These are phyloP conservation scores for Gymnocypris eckloni DNA, from an alignment of 2,797 vertebrate species.

Conservation along the genomic window DNA sequence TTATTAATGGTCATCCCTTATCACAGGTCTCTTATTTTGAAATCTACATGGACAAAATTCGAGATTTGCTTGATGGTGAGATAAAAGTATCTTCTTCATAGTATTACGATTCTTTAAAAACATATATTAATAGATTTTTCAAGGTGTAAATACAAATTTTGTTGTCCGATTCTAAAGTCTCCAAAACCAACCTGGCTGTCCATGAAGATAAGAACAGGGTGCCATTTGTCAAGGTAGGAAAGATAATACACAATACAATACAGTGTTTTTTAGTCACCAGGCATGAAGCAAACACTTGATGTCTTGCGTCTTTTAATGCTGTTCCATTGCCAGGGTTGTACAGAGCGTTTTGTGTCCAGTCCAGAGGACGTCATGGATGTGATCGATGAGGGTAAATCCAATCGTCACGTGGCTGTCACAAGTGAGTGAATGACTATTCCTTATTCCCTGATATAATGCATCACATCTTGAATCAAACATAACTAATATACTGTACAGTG, in stretches of 20 bases:
- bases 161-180: conserved; percentile 78
- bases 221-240: conserved; percentile 92
- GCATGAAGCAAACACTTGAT: conserved; percentile 5
- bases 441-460: neutral
- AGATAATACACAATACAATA: neutral
- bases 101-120: neutral
- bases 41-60: conserved; percentile 96
- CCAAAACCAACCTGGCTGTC: conserved; percentile 94
- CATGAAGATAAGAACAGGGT: conserved; percentile 98
- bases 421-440: conserved; percentile 68
- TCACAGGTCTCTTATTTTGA: conserved; percentile 95
- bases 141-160: neutral
- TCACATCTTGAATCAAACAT: neutral
- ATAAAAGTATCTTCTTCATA: neutral
- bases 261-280: neutral
- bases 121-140: neutral
- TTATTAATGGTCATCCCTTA: conserved; percentile 53
- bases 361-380: conserved; percentile 86
- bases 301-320: neutral
- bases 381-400: conserved; percentile 86
- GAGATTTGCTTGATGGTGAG: conserved; percentile 92
- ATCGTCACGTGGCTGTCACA: conserved; percentile 86
- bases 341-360: conserved; percentile 86
- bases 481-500: neutral
- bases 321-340: conserved; percentile 79